These are phyloP conservation scores for Gnatocerus cornutus DNA, from an alignment of 2,888 invertebrate species.

Conservation along the genomic window DNA sequence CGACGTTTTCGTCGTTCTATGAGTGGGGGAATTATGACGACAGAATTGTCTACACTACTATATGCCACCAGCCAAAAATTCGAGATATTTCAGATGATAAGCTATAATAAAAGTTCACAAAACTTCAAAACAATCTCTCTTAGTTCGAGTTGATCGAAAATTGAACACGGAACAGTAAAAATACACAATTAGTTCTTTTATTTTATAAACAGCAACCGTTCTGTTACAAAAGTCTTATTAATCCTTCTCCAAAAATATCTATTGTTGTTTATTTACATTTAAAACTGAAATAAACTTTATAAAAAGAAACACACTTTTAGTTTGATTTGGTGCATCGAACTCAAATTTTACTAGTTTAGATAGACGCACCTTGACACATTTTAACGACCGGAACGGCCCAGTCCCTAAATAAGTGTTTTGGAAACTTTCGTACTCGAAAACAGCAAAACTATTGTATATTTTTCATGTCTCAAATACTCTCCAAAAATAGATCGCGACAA, in stretches of 20 bases:
- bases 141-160: constrained; percentile 22
- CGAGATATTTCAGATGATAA: constrained; percentile 50
- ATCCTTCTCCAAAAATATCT: constrained; percentile 7
- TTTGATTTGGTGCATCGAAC: too few relatives aligned
- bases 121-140: constrained; percentile 17
- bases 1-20: constrained; percentile 42
- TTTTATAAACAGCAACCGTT: too few relatives aligned
- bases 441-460: too few relatives aligned
- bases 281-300: background rate
- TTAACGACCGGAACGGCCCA: too few relatives aligned
- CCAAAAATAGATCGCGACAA: too few relatives aligned
- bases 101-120: constrained; percentile 44
- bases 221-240: background rate
- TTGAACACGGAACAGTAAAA: background rate
- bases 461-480: too few relatives aligned
- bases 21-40: constrained; percentile 52
- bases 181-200: too few relatives aligned
- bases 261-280: constrained; percentile 2
- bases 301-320: background rate
- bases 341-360: too few relatives aligned
- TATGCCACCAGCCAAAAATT: constrained; percentile 53
- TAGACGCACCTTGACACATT: too few relatives aligned
- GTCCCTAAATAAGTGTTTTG: too few relatives aligned
- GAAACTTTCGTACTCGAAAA: too few relatives aligned
- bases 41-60: constrained; percentile 52